These are phyloP conservation scores for Cydia splendana DNA, from an alignment of 1,140 invertebrate genomes.

Conservation along the genomic window DNA sequence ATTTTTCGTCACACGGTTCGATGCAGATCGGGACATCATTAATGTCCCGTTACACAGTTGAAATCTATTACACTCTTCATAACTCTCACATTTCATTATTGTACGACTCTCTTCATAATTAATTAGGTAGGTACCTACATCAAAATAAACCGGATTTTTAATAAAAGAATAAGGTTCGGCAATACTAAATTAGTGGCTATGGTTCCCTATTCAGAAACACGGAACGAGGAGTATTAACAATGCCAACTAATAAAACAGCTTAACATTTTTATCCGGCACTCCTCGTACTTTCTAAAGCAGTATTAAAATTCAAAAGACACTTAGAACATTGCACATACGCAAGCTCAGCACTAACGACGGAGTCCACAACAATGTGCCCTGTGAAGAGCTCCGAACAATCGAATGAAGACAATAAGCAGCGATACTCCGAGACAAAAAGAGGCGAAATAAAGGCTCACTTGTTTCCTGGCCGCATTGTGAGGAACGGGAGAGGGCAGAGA, in stretches of 20 bases:
- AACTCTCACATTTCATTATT: too few species aligned
- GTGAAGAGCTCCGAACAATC: slow-evolving; percentile 79
- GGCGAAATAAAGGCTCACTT: slow-evolving; percentile 80
- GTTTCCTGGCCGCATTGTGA: slow-evolving; percentile 79
- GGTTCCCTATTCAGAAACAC: not conserved
- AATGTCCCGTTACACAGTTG: too few species aligned
- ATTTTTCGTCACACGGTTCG: too few species aligned
- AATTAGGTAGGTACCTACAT: too few species aligned
- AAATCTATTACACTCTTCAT: too few species aligned
- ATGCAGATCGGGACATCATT: too few species aligned
- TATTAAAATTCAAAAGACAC: slow-evolving; percentile 76
- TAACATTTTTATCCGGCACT: slow-evolving; percentile 6
- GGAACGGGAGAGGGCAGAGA: slow-evolving; percentile 78
- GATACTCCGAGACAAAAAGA: slow-evolving; percentile 80
- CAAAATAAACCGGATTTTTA: too few species aligned
- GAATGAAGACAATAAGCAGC: slow-evolving; percentile 80
- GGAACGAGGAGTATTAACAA: slow-evolving; percentile 53
- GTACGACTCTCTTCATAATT: too few species aligned
- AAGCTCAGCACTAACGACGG: slow-evolving; percentile 77
- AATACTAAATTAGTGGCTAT: not conserved
- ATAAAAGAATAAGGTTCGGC: not conserved
- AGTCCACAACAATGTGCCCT: slow-evolving; percentile 78
- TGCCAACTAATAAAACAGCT: slow-evolving; percentile 18
- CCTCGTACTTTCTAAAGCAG: slow-evolving; percentile 43
- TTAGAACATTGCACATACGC: slow-evolving; percentile 77